Evolutionary conservation across 1,140 invertebrate species (phyloP).

Genomic region (Elymnias hypermnestra): DNA sequence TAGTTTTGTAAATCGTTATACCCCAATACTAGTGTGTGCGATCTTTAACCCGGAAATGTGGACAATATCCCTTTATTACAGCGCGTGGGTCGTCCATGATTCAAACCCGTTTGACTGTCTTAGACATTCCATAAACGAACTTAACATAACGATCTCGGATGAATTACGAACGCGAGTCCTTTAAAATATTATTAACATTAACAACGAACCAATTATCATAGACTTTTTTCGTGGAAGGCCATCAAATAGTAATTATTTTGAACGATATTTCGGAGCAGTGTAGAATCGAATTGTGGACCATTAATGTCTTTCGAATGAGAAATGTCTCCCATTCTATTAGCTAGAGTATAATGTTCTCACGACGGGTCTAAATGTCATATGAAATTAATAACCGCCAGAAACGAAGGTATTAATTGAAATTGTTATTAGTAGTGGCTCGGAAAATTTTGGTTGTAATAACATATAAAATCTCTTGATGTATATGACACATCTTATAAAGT

Average conservation of each 20-base stretch:
- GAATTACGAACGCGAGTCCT: constrained; percentile 15
- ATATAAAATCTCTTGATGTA: no score
- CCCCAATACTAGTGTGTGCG: no score
- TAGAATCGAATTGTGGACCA: constrained; percentile 20
- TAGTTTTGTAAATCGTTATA: no score
- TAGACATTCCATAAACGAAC: constrained; percentile 27
- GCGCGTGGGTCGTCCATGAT: constrained; percentile 25
- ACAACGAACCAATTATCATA: constrained; percentile 13
- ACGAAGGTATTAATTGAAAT: constrained; percentile 14
- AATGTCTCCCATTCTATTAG: constrained; percentile 19
- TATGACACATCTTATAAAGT: no score
- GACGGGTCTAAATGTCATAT: constrained; percentile 19
- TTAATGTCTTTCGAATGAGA: constrained; percentile 18
- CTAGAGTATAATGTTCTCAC: constrained; percentile 21
- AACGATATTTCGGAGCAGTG: constrained; percentile 16
- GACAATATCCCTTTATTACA: constrained; percentile 30
- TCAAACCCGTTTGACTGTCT: constrained; percentile 21
- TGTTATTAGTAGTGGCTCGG: neutral
- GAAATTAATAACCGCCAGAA: constrained; percentile 14
- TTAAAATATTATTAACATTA: constrained; percentile 12
- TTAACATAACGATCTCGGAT: constrained; percentile 21
- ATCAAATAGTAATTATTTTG: constrained; percentile 10
- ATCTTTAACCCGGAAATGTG: constrained; percentile 20
- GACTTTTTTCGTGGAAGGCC: constrained; percentile 9
- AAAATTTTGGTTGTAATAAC: neutral